phyloP scores from a whole-genome alignment of 2,797 vertebrate genomes.

The Luscinia megarhynchos region DNA sequence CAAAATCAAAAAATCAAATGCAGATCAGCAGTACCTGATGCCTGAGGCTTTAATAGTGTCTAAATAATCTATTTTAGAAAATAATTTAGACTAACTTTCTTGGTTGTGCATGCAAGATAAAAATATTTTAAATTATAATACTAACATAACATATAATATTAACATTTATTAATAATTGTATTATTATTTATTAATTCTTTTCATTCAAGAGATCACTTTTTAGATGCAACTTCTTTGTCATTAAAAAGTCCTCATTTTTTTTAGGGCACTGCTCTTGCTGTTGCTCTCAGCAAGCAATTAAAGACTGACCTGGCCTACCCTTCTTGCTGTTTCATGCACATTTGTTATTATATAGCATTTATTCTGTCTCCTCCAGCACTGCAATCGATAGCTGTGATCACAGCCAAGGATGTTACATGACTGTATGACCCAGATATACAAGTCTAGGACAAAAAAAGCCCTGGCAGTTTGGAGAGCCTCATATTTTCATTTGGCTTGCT shows the following conservation, averaged over 20 bases:
- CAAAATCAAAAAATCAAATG: not conserved
- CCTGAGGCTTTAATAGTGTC: not conserved
- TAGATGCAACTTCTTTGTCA: not conserved
- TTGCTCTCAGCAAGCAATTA: conserved; percentile 1
- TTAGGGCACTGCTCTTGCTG: not conserved
- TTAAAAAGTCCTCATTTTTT: not conserved
- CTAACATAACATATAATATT: not conserved
- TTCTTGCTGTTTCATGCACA: not conserved
- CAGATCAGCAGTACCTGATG: not conserved
- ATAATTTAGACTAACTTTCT: not conserved
- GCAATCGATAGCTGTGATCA: conserved; percentile 55
- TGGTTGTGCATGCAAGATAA: not conserved
- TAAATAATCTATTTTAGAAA: not conserved
- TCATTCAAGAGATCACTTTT: not conserved
- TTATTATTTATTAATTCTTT: not conserved
- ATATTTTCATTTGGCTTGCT: not conserved
- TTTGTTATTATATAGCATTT: not conserved
- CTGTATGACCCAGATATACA: conserved; percentile 33
- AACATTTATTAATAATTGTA: not conserved
- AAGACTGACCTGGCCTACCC: not conserved
- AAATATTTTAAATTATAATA: not conserved
- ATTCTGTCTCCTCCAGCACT: not conserved
- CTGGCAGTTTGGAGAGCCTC: not conserved
- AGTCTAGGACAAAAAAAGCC: not conserved
- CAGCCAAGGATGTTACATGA: conserved; percentile 34